Conservation (phyloP, 2,113 vertebrate species). For the Clarias batrachus region DNA sequence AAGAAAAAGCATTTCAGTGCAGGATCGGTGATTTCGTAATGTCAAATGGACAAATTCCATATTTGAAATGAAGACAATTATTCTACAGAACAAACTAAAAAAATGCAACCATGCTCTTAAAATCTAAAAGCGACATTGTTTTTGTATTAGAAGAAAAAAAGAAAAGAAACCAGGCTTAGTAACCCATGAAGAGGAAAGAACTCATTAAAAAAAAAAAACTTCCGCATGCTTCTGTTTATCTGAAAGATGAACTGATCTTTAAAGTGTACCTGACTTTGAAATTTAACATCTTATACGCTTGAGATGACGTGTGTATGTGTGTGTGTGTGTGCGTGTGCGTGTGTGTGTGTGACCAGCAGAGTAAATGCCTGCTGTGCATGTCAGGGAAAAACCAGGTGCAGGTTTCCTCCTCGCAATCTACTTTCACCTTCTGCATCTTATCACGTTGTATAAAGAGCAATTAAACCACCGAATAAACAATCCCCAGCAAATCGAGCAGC, state of each 20-base stretch:
- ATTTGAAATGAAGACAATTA: neutral
- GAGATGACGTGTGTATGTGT: neutral
- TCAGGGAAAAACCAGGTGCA: neutral
- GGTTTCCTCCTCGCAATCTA: neutral
- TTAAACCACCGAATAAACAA: neutral
- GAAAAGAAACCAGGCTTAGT: neutral
- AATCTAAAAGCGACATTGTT: no score
- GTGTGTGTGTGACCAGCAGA: neutral
- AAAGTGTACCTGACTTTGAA: neutral
- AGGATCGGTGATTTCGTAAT: neutral
- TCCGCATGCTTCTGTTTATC: neutral
- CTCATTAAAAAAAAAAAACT: neutral
- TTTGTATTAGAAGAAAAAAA: no score
- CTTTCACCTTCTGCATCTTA: neutral
- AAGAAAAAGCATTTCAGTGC: neutral
- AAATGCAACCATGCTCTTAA: neutral
- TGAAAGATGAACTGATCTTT: neutral
- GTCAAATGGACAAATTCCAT: neutral
- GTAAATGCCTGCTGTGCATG: neutral
- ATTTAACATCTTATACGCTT: neutral
- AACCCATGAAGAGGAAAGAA: constrained; percentile 8
- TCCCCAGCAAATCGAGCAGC: neutral
- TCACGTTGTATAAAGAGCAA: neutral
- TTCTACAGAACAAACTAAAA: neutral
- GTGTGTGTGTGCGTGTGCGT: neutral